Evolutionary conservation across 2,888 invertebrate genomes (phyloP).

Genomic region (Gandaritis pyraliata): DNA sequence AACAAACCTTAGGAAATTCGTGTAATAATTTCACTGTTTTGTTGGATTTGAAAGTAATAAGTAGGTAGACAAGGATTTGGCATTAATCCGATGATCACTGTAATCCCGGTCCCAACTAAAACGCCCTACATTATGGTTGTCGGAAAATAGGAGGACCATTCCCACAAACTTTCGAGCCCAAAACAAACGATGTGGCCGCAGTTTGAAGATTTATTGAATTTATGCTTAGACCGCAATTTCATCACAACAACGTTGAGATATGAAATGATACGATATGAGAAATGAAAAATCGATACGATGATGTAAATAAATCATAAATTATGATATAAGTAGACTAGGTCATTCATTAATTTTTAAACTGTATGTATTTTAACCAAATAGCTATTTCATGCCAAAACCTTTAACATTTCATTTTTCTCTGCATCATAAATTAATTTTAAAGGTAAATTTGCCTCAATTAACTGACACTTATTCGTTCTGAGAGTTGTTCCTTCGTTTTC

Average conservation of each 20-base stretch:
- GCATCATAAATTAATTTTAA: too few species aligned
- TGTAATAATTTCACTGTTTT: constrained; percentile 17
- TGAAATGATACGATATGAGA: constrained; percentile 17
- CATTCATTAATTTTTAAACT: too few species aligned
- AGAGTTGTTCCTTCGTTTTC: background rate
- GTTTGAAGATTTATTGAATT: constrained; percentile 24
- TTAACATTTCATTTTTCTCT: too few species aligned
- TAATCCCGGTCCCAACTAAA: constrained; percentile 28
- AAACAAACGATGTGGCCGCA: constrained; percentile 31
- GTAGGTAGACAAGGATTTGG: constrained; percentile 20
- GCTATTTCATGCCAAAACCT: too few species aligned
- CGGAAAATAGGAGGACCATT: constrained; percentile 26
- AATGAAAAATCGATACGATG: too few species aligned
- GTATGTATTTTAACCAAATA: too few species aligned
- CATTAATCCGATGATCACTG: constrained; percentile 31
- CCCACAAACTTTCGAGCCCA: constrained; percentile 24
- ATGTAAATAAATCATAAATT: too few species aligned
- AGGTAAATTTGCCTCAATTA: background rate
- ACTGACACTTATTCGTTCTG: background rate
- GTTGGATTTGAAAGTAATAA: constrained; percentile 23
- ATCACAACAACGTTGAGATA: constrained; percentile 5
- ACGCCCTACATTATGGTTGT: constrained; percentile 18
- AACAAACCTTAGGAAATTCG: background rate
- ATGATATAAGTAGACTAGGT: too few species aligned
- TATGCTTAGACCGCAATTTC: constrained; percentile 14